Conservation (phyloP, 2,797 vertebrate species). For the Gymnoscopelus braueri region DNA sequence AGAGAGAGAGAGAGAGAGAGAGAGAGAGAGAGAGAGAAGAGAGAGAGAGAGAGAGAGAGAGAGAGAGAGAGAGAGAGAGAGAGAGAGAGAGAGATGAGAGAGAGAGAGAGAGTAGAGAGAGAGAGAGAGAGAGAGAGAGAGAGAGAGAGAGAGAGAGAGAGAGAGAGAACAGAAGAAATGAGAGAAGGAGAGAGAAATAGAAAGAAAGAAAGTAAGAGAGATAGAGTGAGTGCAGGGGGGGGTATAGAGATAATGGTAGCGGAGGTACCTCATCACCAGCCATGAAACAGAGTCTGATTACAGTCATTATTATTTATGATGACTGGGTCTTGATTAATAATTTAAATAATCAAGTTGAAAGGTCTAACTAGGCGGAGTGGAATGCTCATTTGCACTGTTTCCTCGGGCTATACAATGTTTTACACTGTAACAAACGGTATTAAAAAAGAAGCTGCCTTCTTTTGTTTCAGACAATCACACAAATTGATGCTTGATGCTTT, state of each 20-base stretch:
- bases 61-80: background rate
- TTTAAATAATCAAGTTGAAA: slow-evolving; percentile 64
- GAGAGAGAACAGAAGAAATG: background rate
- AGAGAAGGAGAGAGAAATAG: background rate
- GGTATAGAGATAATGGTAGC: slow-evolving; percentile 64
- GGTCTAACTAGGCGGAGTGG: slow-evolving; percentile 32
- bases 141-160: slow-evolving; percentile 9
- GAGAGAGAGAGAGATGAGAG: background rate
- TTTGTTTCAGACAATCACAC: background rate
- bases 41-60: slow-evolving; percentile 4
- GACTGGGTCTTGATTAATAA: slow-evolving; percentile 65
- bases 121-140: slow-evolving; percentile 10
- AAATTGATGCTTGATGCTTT: background rate
- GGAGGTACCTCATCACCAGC: slow-evolving; percentile 64
- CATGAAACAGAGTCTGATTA: slow-evolving; percentile 70
- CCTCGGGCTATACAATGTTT: slow-evolving; percentile 11
- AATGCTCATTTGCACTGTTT: slow-evolving; percentile 21
- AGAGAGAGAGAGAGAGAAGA: slow-evolving; percentile 7
- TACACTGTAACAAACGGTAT: background rate
- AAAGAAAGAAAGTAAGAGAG: background rate
- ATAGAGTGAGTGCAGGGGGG: background rate
- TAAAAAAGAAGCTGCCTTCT: background rate
- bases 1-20: slow-evolving; percentile 12
- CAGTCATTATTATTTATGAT: slow-evolving; percentile 67
- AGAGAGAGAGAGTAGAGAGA: slow-evolving; percentile 8